Percentiles rank a stretch among this genome's conserved stretches.
Conservation (phyloP, 1,140 invertebrate genomes). For the Andrena cerasifolii region DNA sequence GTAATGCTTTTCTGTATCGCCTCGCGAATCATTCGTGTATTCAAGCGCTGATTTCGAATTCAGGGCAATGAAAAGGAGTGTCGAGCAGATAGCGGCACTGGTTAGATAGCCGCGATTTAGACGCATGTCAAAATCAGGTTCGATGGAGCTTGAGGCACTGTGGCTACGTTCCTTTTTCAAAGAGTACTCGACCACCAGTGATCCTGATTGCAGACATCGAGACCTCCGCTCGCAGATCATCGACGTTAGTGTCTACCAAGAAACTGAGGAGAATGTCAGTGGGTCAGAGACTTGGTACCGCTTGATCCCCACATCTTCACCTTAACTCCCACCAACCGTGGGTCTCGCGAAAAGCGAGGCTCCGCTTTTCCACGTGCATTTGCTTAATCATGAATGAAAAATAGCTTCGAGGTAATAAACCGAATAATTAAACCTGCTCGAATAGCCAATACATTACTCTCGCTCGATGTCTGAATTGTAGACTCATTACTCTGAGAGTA, state of each 20-base stretch:
- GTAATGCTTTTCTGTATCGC: neutral
- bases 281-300: conserved; percentile 76
- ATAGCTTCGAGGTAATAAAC: neutral
- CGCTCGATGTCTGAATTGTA: neutral
- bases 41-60: conserved; percentile 36
- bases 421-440: neutral
- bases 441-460: neutral
- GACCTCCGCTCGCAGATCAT: conserved; percentile 37
- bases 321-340: conserved; percentile 48
- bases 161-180: neutral
- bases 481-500: neutral
- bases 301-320: conserved; percentile 71
- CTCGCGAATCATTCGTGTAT: neutral
- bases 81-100: conserved; percentile 56
- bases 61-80: conserved; percentile 63
- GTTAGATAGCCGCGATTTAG: conserved; percentile 62
- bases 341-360: conserved; percentile 18
- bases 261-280: conserved; percentile 81
- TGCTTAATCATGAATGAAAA: neutral
- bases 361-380: neutral
- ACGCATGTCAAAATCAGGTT: conserved; percentile 62
- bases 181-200: neutral
- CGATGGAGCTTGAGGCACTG: neutral
- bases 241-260: conserved; percentile 62
- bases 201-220: conserved; percentile 24